Evolutionary conservation across 2,797 vertebrate species (phyloP), one percentile per base, ranked within the genome.

Genomic region (Phataginus tetradactyla): DNA sequence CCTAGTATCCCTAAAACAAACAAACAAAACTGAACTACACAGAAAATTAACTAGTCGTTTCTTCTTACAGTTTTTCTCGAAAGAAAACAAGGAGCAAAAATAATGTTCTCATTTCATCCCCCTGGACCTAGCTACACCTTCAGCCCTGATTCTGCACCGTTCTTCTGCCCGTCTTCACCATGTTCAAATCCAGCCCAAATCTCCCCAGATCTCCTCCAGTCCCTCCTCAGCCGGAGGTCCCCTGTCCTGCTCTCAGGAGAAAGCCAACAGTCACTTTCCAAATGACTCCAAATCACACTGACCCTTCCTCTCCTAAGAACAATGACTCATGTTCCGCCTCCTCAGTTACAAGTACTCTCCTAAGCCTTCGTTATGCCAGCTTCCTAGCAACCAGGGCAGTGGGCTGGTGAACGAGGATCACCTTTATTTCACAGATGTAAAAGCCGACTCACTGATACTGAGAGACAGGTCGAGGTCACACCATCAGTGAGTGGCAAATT

Each of bases 111-210:
- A 14, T 71, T 93, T 71, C 32, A 27, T 18, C 53, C 34, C 21
- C 7, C 37, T 20, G 13, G 66, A 42, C 37, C 42, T 49, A 18
- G 21, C 25, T 32, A 10, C 17, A 37, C 9, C 51, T 32, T 69
- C 12, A 18, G 32, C 21, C 37, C 42, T 13, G 45, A 45, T 21
- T 75, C 49, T 3, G 5, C 49, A 34, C 39, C 25, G 17, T 18
- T n/a, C 12, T 15, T 23, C 7, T 1, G 4, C 2, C 3, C 3
- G 17, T 27, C 25, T 69, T 53, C 55, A 4, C 42, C 20, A 1
- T 7, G 15, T n/a, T 75, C 80, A 45, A 86, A n/a, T 39, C 61
- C 66, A 55, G n/a, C 42, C 20, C 7, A 2, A 0, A 37, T 10
- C 18, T 27, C 15, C 32, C 21, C 10, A 9, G 21, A 7, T 23